Conservation (phyloP, 2,888 invertebrate species). For the Lasius platythorax region DNA sequence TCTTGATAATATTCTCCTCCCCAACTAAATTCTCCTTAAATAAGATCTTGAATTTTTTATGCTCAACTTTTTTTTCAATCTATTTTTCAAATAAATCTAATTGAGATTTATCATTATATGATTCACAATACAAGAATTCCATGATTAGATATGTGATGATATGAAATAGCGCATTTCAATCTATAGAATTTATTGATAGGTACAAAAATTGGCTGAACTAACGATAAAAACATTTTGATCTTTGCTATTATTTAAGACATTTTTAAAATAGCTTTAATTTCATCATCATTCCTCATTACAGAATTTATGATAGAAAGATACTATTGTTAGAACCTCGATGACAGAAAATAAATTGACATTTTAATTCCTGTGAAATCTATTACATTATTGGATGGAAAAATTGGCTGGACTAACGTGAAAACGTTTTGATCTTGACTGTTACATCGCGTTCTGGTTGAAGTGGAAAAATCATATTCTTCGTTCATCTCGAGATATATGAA, state of each 20-base stretch:
- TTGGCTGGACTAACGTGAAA: constrained; percentile 4
- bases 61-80: not conserved
- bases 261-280: constrained; percentile 14
- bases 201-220: not conserved
- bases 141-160: not conserved
- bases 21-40: not conserved
- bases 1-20: not conserved
- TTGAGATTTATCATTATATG: not conserved
- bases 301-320: constrained; percentile 6
- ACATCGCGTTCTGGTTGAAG: constrained; percentile 1
- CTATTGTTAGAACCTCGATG: not conserved
- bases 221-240: constrained; percentile 14
- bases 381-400: constrained; percentile 25
- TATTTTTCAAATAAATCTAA: not conserved
- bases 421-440: constrained; percentile 19
- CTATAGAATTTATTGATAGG: constrained; percentile 63
- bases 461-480: constrained; percentile 32
- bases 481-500: constrained; percentile 28
- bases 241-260: not conserved
- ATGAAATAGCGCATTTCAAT: constrained; percentile 58
- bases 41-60: not conserved
- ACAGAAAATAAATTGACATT: constrained; percentile 47
- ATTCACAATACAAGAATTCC: not conserved
- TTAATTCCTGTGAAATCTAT: constrained; percentile 70
- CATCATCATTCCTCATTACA: not conserved